A percentile compares a stretch with the other conserved stretches of the same genome.
These are phyloP conservation scores for Drosophila stalkeri DNA, from an alignment of 2,888 invertebrate species.

Conservation along the genomic window DNA sequence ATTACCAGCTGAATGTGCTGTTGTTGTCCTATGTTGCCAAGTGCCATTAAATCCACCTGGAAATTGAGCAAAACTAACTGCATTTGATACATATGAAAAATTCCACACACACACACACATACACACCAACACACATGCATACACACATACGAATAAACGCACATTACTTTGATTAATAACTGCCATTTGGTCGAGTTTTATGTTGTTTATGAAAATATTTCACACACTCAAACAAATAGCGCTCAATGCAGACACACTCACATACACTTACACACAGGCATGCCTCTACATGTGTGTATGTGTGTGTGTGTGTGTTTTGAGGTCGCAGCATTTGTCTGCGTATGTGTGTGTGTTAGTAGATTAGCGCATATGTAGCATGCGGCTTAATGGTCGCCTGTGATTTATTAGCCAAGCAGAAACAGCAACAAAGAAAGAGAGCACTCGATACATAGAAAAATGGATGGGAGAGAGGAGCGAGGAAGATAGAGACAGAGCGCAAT, in stretches of 20 bases:
- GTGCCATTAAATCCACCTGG: conserved; percentile 77
- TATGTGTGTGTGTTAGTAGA: conserved; percentile 56
- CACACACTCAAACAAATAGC: conserved; percentile 55
- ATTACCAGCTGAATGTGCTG: conserved; percentile 27
- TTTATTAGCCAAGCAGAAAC: conserved; percentile 59
- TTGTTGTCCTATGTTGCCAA: conserved; percentile 34
- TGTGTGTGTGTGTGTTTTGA: conserved; percentile 26
- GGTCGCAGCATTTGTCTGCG: conserved; percentile 44
- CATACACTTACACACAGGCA: background rate
- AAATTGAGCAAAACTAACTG: conserved; percentile 71
- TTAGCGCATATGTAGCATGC: conserved; percentile 73
- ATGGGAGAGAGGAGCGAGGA: background rate
- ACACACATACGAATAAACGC: conserved; percentile 44
- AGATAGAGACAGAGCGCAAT: background rate
- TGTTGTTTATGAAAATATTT: conserved; percentile 80
- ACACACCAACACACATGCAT: conserved; percentile 10
- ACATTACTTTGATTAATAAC: conserved; percentile 81
- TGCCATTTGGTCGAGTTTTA: conserved; percentile 79
- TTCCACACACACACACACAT: conserved; percentile 32
- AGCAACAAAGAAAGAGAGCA: conserved; percentile 10
- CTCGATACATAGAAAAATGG: conserved; percentile 7
- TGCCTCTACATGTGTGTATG: background rate
- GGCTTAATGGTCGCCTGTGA: conserved; percentile 73
- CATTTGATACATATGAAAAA: conserved; percentile 72
- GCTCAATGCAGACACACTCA: conserved; percentile 9